Evolutionary conservation across 2,113 vertebrate genomes (phyloP).

Genomic region (Mohoua ochrocephala): DNA sequence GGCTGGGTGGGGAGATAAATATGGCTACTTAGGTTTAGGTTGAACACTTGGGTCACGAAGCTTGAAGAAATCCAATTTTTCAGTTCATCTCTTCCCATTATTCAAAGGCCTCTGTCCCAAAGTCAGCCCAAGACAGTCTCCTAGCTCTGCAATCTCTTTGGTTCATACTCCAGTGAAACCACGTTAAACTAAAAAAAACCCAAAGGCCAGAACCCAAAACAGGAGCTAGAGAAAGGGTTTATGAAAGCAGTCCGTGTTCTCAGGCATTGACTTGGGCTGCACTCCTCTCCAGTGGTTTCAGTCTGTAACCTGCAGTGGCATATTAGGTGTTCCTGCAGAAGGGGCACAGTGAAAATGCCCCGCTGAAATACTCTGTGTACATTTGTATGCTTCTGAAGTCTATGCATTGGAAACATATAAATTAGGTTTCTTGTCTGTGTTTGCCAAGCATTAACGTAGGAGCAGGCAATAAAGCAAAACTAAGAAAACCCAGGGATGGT

Average conservation of each 20-base stretch:
- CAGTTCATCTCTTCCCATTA: conserved; percentile 34
- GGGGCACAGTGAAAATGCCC: background rate
- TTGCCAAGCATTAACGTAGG: background rate
- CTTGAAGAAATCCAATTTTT: conserved; percentile 56
- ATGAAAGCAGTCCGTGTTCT: accelerated
- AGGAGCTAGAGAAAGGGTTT: background rate
- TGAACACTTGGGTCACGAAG: background rate
- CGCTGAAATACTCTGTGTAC: background rate
- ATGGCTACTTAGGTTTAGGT: background rate
- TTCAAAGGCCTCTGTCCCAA: too few relatives aligned
- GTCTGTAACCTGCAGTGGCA: background rate
- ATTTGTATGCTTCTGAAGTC: background rate
- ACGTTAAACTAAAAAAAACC: background rate
- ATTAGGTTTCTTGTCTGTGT: background rate
- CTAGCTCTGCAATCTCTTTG: background rate
- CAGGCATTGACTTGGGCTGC: background rate
- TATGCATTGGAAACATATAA: background rate
- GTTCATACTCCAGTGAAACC: background rate
- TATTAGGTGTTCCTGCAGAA: background rate
- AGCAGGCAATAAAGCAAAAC: background rate
- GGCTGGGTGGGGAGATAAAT: background rate
- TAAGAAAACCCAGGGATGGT: background rate
- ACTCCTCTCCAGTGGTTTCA: background rate
- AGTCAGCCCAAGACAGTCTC: too few relatives aligned
- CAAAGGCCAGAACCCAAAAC: background rate